phyloP scores from a whole-genome alignment of 2,113 vertebrate species.

The western clawed frog (Xenopus tropicalis) region UCB_Xtro_10.0 CM004444.2:141626001-141626500 shows the following conservation, averaged over 20 bases:
- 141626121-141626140: neutral
- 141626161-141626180: neutral
- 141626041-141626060: slow-evolving; percentile 85
- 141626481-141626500: no score
- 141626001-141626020: slow-evolving; percentile 88
- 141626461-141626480: no score
- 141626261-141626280: slow-evolving; percentile 85
- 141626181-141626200: no score
- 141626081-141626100: slow-evolving; percentile 89
- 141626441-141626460: no score
- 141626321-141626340: slow-evolving; percentile 72
- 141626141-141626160: neutral
- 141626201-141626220: no score
- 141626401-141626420: no score
- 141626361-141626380: no score
- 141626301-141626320: slow-evolving; percentile 84
- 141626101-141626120: slow-evolving; percentile 92
- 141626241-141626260: slow-evolving; percentile 81
- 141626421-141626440: no score
- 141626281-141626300: slow-evolving; percentile 89
- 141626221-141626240: slow-evolving; percentile 55
- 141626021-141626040: slow-evolving; percentile 86
- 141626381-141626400: no score
- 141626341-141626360: no score
- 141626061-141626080: slow-evolving; percentile 82